These are phyloP conservation scores for Pachycephala philippinensis DNA, from an alignment of 2,113 vertebrate species.

Conservation along the genomic window DNA sequence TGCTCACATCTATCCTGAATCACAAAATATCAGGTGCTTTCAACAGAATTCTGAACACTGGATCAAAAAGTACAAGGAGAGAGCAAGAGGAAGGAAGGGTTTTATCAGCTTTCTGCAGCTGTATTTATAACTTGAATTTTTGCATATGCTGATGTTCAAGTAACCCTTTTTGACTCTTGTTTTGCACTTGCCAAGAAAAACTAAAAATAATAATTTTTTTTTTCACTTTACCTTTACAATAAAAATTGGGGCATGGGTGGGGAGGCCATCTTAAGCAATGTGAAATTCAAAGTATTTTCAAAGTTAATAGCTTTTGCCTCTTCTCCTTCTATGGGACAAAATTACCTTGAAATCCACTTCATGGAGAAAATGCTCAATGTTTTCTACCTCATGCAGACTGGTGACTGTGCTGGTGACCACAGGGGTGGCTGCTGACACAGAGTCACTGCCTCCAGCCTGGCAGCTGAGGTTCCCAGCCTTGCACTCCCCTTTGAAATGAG, in stretches of 20 bases:
- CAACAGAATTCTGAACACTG: neutral
- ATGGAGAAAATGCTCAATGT: neutral
- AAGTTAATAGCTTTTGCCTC: neutral
- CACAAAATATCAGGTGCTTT: neutral
- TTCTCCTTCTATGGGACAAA: neutral
- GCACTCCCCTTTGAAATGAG: neutral
- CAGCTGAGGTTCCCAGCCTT: neutral
- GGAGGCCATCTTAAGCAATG: neutral
- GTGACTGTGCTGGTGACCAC: neutral
- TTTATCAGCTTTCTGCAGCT: neutral
- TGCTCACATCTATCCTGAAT: neutral
- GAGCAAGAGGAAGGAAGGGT: neutral
- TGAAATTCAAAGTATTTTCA: neutral
- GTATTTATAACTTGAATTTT: neutral
- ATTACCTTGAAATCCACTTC: neutral
- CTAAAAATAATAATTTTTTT: neutral
- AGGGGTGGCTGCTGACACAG: neutral
- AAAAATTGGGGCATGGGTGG: accelerated
- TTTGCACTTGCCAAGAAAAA: neutral
- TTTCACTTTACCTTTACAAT: neutral
- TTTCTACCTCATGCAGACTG: accelerated
- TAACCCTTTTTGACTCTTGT: neutral
- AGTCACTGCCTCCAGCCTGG: neutral
- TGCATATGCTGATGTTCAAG: neutral
- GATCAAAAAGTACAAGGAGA: neutral